phyloP scores from a whole-genome alignment of 2,888 invertebrate species.

The Coronaproctus castanopsis region DNA sequence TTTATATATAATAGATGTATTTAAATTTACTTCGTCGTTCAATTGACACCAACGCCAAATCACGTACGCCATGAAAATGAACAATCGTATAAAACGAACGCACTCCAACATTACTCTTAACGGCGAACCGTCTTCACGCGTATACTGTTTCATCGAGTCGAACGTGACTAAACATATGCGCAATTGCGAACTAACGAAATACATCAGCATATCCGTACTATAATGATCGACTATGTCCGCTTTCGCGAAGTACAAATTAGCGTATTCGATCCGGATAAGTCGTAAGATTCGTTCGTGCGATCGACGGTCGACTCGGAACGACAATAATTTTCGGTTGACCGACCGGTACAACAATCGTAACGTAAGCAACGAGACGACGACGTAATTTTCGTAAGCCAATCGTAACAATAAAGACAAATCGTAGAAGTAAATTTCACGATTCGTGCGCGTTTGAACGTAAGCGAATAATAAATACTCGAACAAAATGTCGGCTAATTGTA shows the following conservation, averaged over 20 bases:
- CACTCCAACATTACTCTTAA: neutral
- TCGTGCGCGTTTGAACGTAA: neutral
- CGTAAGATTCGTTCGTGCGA: neutral
- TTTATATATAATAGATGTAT: too few relatives aligned
- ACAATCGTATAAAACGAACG: neutral
- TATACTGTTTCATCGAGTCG: slow-evolving; percentile 1
- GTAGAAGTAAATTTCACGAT: neutral
- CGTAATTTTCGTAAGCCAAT: slow-evolving; percentile 2
- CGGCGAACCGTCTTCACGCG: neutral
- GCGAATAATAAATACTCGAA: slow-evolving; percentile 1
- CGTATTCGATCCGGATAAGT: neutral
- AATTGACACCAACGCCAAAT: slow-evolving; percentile 5
- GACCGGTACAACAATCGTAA: neutral
- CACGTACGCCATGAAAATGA: slow-evolving; percentile 3
- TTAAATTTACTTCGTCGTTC: too few relatives aligned
- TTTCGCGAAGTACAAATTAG: slow-evolving; percentile 1
- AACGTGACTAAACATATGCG: slow-evolving; percentile 4
- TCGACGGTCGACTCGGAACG: neutral
- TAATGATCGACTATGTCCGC: neutral
- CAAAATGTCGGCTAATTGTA: neutral
- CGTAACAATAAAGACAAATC: slow-evolving; percentile 5
- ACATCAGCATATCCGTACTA: slow-evolving; percentile 6
- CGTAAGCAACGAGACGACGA: neutral
- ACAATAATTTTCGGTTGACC: slow-evolving; percentile 1
- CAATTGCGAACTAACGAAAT: slow-evolving; percentile 5